Base-by-base conservation (phyloP, 2,888 invertebrate species). In the Drosophila prolongata region DNA sequence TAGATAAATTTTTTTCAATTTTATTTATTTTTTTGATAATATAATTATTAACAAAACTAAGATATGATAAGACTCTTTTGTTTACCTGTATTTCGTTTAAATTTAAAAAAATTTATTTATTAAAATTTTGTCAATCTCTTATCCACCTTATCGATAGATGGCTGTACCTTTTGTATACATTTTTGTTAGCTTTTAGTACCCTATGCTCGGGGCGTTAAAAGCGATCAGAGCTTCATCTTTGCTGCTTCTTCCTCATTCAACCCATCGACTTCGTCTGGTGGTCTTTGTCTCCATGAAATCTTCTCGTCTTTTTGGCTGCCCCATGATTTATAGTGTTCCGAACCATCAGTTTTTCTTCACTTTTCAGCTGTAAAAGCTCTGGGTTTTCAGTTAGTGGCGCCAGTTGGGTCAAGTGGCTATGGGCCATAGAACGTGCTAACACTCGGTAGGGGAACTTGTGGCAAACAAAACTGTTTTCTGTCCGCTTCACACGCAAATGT, bases 401-500 rank as follows among this genome's bases (percentile, higher is more conserved):
- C 58, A 53, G 58, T 52, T 68, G 80, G 84, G 77, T 80, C 77
- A 73, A 67, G 67, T 75, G 50, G 78, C 86, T 85, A 14, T 67
- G 38, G 80, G 78, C 54, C 44, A 67, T 30, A 80, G 83, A 84
- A 86, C 87, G 83, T 88, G 83, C 88, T 62, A 88, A 88, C 88
- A 88, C 88, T 88, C 71, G 73, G 52, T 62, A 35, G 47, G 30
- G 34, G 37, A 71, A 44, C 46, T 66, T 16, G 44, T 46, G 65
- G 53, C 35, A 34, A 13, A 47, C 65, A 61, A 70, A 55, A 70
- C 71, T 30, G 38, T 64, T 56, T 52, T 71, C 85, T 65, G 82
- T 85, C 73, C 75, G 79, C 89, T 85, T 79, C 74, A 78, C 85
- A 86, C 89, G 87, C 85, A 81, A 86, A 65, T 75, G 80, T 67